Evolutionary conservation across 2,113 vertebrate species (phyloP), one percentile per base, ranked within the genome.

Genomic region (Holacanthus passer): DNA sequence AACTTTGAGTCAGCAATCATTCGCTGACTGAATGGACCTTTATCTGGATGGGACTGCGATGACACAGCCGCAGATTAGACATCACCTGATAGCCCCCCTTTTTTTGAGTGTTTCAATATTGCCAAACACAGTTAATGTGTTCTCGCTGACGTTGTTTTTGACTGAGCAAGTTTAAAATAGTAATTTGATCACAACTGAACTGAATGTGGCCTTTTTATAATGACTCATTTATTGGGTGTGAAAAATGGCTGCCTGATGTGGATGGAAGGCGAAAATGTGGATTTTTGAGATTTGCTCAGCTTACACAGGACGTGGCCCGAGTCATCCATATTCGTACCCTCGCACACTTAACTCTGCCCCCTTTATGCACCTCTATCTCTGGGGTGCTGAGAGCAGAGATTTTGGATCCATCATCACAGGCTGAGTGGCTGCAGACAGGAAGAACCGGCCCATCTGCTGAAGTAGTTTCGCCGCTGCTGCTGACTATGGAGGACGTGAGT

Each of bases 361-460:
- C 73, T 73, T 66, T 71, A 62, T 77, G 83, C 56, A 58, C 71
- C 82, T 88, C 86, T 67, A 69, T 84, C 85, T 84, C 67, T 75
- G 48, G 64, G 79, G 81, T 82, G 84, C 83, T 89, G 83, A 89
- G 82, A 83, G 81, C 66, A 83, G 65, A 81, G 79, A 67, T 81
- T 89, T 85, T 79, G 81, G 78, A 66, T 83, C 86, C 50, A 81
- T 89, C 90, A 87, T 91, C 86, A 66, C 81, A 85, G 77, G 81
- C 60, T n/a, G 68, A 87, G 83, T 73, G 86, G 79, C 79, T 87
- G 85, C 69, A 88, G 82, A 90, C 88, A 92, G 90, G 84, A 89
- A 89, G 73, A 85, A 55, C 75, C 1, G 35, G 74, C 68, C 82
- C 84, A 89, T 94, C 89, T 92, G 93, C 79, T 87, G 12, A 89